Evolutionary conservation across 1,140 invertebrate species (phyloP), one percentile per base, ranked within the genome.

Genomic region (Drosophila gunungcola): DNA sequence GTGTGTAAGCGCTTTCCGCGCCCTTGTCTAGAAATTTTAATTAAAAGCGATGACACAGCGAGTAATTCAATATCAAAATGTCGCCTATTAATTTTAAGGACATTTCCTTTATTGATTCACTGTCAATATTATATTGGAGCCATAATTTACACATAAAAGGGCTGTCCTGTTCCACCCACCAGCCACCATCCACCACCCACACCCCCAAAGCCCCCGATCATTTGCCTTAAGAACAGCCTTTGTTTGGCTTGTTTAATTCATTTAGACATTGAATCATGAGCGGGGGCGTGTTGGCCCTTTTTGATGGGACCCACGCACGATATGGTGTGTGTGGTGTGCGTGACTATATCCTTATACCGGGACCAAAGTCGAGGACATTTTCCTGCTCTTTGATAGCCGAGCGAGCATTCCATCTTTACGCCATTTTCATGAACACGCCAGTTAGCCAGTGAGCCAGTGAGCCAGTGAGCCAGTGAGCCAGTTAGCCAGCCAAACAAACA

Each of bases 1-100:
- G 51, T 63, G 41, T 56, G 49, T 48, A 53, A 79, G 62, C 21
- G 38, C 43, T 32, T 41, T 72, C 80, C 82, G 82, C 79, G 82
- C 70, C 79, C 70, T 83, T 72, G 84, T 89, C 84, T 89, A 73
- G 78, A 91, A 84, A 91, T 91, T 91, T 91, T 91, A 91, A 91
- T 91, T 91, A 91, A 91, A 91, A 89, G 85, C 89, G 89, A 91
- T 91, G 83, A 91, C 89, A 91, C 76, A 91, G 89, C 89, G 89
- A 82, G 89, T 91, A 91, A 91, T 91, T 91, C 78, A 74, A 91
- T 91, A 91, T 89, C 89, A 82, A 86, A 91, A 91, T 91, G 83
- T 88, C 84, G 89, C 74, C 89, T 88, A 91, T 91, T 91, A 91
- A 91, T 91, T 91, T 91, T 79, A 81, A 89, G 81, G 80, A 78